Evolutionary conservation across 2,113 vertebrate genomes (phyloP).

Genomic region (Panthera leo): DNA sequence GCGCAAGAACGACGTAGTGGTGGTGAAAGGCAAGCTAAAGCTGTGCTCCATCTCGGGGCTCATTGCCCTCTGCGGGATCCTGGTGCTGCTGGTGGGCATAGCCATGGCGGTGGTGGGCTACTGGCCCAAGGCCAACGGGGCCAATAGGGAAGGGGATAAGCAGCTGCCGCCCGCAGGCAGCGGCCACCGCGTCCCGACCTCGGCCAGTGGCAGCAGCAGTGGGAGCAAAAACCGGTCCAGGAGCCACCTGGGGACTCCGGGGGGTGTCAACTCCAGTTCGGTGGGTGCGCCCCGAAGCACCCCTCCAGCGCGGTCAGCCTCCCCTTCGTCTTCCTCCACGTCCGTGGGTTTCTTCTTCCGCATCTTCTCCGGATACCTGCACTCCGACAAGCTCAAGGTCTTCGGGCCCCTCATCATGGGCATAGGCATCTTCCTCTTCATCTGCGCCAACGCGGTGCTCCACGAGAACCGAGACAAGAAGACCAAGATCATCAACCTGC

Average conservation of each 20-base stretch:
- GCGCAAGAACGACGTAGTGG: conserved; percentile 94
- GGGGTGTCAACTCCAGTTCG: conserved; percentile 70
- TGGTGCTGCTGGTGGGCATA: conserved; percentile 93
- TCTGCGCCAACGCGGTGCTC: conserved; percentile 96
- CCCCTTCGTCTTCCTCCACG: conserved; percentile 39
- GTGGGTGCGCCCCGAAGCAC: background rate
- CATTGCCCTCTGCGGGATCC: conserved; percentile 91
- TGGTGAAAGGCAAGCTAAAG: conserved; percentile 96
- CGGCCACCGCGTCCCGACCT: background rate
- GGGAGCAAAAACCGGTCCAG: conserved; percentile 63
- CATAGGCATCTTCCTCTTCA: conserved; percentile 97
- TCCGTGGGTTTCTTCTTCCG: conserved; percentile 85
- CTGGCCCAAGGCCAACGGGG: conserved; percentile 89
- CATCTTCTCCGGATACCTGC: conserved; percentile 92
- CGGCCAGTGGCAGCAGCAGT: background rate
- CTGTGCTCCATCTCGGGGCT: conserved; percentile 93
- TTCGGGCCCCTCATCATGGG: conserved; percentile 97
- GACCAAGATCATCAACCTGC: conserved; percentile 96
- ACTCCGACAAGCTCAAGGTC: conserved; percentile 96
- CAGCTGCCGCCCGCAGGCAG: background rate
- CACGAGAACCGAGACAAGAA: conserved; percentile 97
- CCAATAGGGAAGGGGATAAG: conserved; percentile 80
- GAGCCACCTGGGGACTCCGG: conserved; percentile 53
- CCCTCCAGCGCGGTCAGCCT: conserved; percentile 7
- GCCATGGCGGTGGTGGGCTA: conserved; percentile 95